phyloP scores from a whole-genome alignment of 2,888 invertebrate species.

The Parnassius orleans region DNA sequence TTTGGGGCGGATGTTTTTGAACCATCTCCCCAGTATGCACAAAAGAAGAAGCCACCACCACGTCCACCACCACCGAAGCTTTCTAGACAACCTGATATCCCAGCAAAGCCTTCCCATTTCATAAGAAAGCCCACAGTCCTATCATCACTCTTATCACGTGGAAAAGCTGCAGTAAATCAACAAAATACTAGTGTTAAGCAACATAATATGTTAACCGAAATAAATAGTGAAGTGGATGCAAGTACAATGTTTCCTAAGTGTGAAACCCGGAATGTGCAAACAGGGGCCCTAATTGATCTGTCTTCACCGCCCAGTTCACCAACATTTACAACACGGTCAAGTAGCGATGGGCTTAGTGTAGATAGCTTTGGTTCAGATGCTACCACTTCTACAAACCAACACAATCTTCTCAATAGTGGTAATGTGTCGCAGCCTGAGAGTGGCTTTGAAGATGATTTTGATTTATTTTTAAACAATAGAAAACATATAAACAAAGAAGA shows the following conservation, averaged over 20 bases:
- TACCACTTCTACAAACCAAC: constrained; percentile 79
- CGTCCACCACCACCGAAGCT: constrained; percentile 85
- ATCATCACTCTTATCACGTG: constrained; percentile 63
- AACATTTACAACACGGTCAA: constrained; percentile 86
- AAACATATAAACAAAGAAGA: constrained; percentile 62
- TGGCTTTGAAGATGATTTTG: constrained; percentile 92
- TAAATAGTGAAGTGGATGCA: constrained; percentile 56
- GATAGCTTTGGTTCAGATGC: constrained; percentile 89
- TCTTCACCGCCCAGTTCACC: constrained; percentile 88
- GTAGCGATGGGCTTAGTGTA: constrained; percentile 87
- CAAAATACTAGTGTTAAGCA: constrained; percentile 38
- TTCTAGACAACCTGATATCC: constrained; percentile 61
- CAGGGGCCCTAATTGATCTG: constrained; percentile 84
- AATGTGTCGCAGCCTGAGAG: constrained; percentile 87
- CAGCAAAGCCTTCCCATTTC: constrained; percentile 77
- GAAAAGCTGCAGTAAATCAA: constrained; percentile 48
- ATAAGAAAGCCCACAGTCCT: constrained; percentile 73
- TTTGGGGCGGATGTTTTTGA: constrained; percentile 76
- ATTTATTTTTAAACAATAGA: constrained; percentile 80
- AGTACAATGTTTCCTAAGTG: constrained; percentile 70
- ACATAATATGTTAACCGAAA: constrained; percentile 44
- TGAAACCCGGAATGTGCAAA: constrained; percentile 70
- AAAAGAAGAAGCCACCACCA: constrained; percentile 87
- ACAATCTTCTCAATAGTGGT: constrained; percentile 79
- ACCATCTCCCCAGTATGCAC: constrained; percentile 60